A percentile compares a stretch with the other conserved stretches of the same genome.
These are phyloP conservation scores for Buceros bicornis DNA, from an alignment of 2,797 vertebrate species.

Conservation along the genomic window DNA sequence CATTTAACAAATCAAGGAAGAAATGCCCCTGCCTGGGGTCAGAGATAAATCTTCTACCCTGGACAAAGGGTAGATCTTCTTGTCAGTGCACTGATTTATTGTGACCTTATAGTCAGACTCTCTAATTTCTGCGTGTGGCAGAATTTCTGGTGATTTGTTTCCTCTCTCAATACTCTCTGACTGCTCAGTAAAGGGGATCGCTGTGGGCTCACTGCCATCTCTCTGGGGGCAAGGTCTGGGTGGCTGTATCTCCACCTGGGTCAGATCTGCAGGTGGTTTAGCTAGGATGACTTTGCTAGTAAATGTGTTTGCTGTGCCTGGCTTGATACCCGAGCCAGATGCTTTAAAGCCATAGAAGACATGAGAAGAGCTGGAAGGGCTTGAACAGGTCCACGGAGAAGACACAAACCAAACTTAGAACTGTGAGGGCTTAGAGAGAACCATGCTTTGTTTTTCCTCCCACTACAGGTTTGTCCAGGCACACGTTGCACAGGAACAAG, in stretches of 20 bases:
- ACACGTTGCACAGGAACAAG: background rate
- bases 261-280: background rate
- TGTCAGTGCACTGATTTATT: slow-evolving; percentile 73
- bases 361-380: background rate
- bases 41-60: slow-evolving; percentile 72
- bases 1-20: slow-evolving; percentile 66
- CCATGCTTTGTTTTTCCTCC: background rate
- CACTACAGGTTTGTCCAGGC: background rate
- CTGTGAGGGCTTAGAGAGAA: background rate
- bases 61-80: slow-evolving; percentile 71
- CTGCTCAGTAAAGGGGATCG: fast-evolving
- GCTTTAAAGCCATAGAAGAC: background rate
- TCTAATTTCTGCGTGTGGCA: slow-evolving; percentile 63
- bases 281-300: background rate
- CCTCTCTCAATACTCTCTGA: background rate
- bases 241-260: background rate
- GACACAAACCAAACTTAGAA: background rate
- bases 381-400: background rate
- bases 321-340: background rate
- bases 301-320: background rate
- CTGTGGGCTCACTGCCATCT: background rate
- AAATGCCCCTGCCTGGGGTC: slow-evolving; percentile 66
- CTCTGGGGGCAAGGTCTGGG: background rate
- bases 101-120: slow-evolving; percentile 72
- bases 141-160: slow-evolving; percentile 20